phyloP scores from a whole-genome alignment of 1,140 invertebrate genomes.

The Conus betulinus region DNA sequence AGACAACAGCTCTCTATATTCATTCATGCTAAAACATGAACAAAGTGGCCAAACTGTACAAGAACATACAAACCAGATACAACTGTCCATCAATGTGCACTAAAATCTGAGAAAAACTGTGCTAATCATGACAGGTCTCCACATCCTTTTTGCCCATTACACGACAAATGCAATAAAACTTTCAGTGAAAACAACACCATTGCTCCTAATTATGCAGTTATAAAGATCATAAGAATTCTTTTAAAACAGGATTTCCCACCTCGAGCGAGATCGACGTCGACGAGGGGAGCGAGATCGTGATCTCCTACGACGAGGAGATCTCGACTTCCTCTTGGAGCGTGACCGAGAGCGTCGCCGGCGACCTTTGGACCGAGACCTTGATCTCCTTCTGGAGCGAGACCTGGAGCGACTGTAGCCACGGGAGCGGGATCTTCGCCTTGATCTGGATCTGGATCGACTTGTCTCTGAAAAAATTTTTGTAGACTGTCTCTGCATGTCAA shows the following conservation, averaged over 20 bases:
- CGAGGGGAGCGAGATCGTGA: slow-evolving; percentile 42
- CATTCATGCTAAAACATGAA: no score
- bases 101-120: no score
- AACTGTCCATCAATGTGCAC: no score
- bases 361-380: slow-evolving; percentile 53
- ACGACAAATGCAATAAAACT: no score
- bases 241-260: slow-evolving; percentile 10
- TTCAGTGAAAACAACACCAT: not conserved
- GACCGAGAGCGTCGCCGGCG: slow-evolving; percentile 53
- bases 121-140: no score
- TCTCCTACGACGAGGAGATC: slow-evolving; percentile 39
- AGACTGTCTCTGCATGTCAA: not conserved
- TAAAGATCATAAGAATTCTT: not conserved
- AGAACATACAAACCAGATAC: no score
- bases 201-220: not conserved
- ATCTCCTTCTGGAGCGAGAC: slow-evolving; percentile 58
- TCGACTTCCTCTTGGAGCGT: slow-evolving; percentile 47
- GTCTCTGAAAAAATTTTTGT: slow-evolving; percentile 42
- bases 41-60: no score
- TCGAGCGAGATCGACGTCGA: slow-evolving; percentile 20
- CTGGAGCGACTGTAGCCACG: slow-evolving; percentile 49
- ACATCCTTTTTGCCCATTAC: no score
- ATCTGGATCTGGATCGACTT: slow-evolving; percentile 48
- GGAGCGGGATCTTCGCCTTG: slow-evolving; percentile 58
- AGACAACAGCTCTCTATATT: not conserved